Evolutionary conservation across 2,797 vertebrate genomes (phyloP).

Genomic region (Xiphorhynchus erythropygius): DNA sequence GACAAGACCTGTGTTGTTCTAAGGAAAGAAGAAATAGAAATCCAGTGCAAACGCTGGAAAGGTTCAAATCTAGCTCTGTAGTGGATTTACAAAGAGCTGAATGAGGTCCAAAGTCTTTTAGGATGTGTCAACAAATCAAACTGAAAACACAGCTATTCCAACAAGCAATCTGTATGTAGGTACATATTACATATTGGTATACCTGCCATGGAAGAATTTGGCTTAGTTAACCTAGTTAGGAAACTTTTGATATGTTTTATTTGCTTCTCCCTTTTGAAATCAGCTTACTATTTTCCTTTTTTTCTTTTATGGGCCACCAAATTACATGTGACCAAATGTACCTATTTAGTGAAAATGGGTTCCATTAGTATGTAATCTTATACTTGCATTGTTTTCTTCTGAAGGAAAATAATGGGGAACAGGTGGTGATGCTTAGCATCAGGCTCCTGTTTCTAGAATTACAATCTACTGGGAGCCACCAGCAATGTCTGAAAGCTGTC

Average conservation of each 20-base stretch:
- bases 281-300: conserved; percentile 41
- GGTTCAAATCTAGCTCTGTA: conserved; percentile 4
- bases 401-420: conserved; percentile 75
- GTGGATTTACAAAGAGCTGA: conserved; percentile 30
- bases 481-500: conserved; percentile 73
- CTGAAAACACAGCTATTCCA: conserved; percentile 27
- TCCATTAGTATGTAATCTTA: conserved; percentile 76
- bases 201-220: background rate
- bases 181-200: background rate
- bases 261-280: conserved; percentile 60
- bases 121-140: conserved; percentile 42
- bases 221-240: conserved; percentile 18
- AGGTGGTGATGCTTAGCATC: conserved; percentile 73
- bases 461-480: conserved; percentile 74
- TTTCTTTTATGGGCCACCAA: conserved; percentile 71
- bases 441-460: conserved; percentile 80
- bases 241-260: conserved; percentile 48
- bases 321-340: conserved; percentile 75
- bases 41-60: conserved; percentile 5
- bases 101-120: conserved; percentile 38
- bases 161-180: background rate
- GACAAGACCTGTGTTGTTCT: background rate
- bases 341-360: conserved; percentile 76
- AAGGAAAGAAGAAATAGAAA: background rate
- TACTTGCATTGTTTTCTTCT: conserved; percentile 77